Base-by-base conservation (phyloP, 1,140 invertebrate species). In the Sesamia nonagrioides region DNA sequence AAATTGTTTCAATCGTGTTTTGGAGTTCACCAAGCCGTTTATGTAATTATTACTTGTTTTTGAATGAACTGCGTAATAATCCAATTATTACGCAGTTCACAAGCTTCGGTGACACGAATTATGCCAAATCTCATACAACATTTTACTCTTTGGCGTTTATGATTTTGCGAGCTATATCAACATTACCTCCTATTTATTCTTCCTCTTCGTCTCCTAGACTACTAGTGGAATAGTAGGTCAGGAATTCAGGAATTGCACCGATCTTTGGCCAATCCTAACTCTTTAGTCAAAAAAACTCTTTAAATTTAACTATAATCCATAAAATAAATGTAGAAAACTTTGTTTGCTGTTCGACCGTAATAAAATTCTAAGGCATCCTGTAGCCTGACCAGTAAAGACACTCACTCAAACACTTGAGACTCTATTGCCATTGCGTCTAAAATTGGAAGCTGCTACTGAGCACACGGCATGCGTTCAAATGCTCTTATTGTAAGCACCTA, bases 1-100 rank as follows among this genome's bases (percentile, higher is more conserved):
- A 66, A 66, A 42, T 66, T 9, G 61, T 66, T 63, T 17, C 3
- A 35, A 37, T 35, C 33, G 58, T 66, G 66, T 69, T 69, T 69
- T 45, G n/a, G 61, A 45, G 5, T 37, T 17, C 42, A 66, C 42
- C 27, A 11, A 45, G 9, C 0, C n/a, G 61, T 40, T 66, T 66
- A 66, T 21, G 37, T 68, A 45, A 68, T 27, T 15, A 27, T 48
- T 61, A 37, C 13, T 27, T 40, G 7, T 18, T 42, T 66, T 66
- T 18, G 17, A 18, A 27, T 27, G 27, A 27, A 27, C 27, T 27
- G 27, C 27, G 27, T 27, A 27, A 27, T 27, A 27, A 27, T 1
- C 27, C 27, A 27, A 27, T 61, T 4, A 42, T 17, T 18, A 21
- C 17, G n/a, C 37, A 66, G 37, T 66, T 66, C 37, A 40, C 37